Base-by-base conservation (phyloP, 2,888 invertebrate genomes). In the Drosophila quasianomalipes region DNA sequence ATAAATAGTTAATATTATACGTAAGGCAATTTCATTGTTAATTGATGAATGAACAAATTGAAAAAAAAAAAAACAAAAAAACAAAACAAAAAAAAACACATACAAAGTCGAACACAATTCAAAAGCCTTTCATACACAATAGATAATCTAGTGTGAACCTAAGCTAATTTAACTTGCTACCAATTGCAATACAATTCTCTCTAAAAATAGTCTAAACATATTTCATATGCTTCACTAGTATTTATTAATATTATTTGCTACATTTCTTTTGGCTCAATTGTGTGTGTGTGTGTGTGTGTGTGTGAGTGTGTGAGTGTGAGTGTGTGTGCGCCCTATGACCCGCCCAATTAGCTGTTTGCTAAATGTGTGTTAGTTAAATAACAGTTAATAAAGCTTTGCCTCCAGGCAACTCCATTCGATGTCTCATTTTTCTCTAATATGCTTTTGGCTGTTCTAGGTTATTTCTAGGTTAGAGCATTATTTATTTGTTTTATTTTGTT, bases 11-110 rank as follows among this genome's bases (percentile, higher is more conserved):
- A 55, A 76, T 78, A 70, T 55, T 62, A 76, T 72, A 85, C 60
- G 79, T 85, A 85, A 85, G 85, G 85, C 85, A 85, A 85, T 87
- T 74, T 83, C 75, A 81, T 75, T 75, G 63, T 85, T 73, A 76
- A 85, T 84, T 81, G 53, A 77, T 62, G 68, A 63, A 26, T 2
- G 16, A 47, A 26, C 47, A 16, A 47, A 26, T 16, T 16, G 26
- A 47, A 47, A 47, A n/a, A 7, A 52, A 10, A 35, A 53, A 39
- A 37, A 54, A 60, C 33, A 47, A 60, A 37, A 53, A 37, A 2
- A 6, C n/a, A n/a, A 22, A 22, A 22, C 22, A 22, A 22, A 41
- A 1, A 4, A n/a, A 39, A 14, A 35, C 35, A 4, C 1, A 35
- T 16, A 26, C 28, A 55, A 55, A 37, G 10, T 37, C 6, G 37